A percentile compares a stretch with the other conserved stretches of the same genome.
phyloP scores from a whole-genome alignment of 1,140 invertebrate genomes.

The Drosophila mayri region DNA sequence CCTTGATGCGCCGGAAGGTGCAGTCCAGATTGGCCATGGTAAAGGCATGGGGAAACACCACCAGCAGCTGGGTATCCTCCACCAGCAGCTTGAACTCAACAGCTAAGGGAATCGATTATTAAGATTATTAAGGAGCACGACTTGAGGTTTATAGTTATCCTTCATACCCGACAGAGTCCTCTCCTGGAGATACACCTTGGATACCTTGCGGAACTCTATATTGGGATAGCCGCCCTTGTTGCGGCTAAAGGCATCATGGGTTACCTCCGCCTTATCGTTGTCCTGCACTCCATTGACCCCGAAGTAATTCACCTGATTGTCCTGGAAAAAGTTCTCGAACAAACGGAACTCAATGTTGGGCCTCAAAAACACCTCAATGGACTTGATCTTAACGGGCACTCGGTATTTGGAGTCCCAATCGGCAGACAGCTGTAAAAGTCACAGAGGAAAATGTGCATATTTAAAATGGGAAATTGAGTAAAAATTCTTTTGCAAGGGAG shows the following conservation, averaged over 20 bases:
- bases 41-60: slow-evolving; percentile 63
- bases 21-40: slow-evolving; percentile 61
- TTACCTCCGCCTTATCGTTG: slow-evolving; percentile 66
- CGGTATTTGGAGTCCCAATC: slow-evolving; percentile 40
- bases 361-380: slow-evolving; percentile 51
- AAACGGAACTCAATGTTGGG: slow-evolving; percentile 47
- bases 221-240: slow-evolving; percentile 76
- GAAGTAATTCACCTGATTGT: slow-evolving; percentile 71
- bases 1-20: slow-evolving; percentile 45
- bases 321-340: slow-evolving; percentile 53
- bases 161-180: slow-evolving; percentile 63
- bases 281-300: slow-evolving; percentile 48
- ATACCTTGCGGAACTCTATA: slow-evolving; percentile 56
- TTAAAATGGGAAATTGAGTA: not conserved
- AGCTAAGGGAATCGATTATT: not conserved
- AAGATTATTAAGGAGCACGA: too few relatives aligned
- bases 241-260: slow-evolving; percentile 56
- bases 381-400: slow-evolving; percentile 37
- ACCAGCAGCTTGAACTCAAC: slow-evolving; percentile 63
- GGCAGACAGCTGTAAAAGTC: slow-evolving; percentile 37
- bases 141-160: not conserved
- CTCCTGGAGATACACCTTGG: slow-evolving; percentile 46
- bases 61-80: slow-evolving; percentile 43
- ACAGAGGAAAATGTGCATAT: not conserved
- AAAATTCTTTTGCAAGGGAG: too few relatives aligned